A percentile compares a stretch with the other conserved stretches of the same genome.
phyloP scores from a whole-genome alignment of 2,797 vertebrate species.

The Clangula hyemalis region DNA sequence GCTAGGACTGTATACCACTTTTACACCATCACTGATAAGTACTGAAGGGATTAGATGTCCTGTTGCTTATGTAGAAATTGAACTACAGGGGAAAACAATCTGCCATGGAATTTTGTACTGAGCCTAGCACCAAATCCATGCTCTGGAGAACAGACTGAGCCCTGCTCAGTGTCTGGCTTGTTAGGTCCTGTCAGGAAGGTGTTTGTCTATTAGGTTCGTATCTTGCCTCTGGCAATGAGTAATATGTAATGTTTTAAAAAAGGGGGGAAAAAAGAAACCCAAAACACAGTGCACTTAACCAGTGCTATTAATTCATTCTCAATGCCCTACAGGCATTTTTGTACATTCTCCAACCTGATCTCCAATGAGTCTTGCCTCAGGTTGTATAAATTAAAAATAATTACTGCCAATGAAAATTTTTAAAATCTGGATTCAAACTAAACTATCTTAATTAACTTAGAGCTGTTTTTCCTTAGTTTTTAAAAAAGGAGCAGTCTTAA shows the following conservation, averaged over 20 bases:
- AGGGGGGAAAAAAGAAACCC: rapidly evolving
- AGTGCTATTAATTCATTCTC: background rate
- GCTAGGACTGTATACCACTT: background rate
- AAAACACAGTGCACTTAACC: background rate
- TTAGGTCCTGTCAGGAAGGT: background rate
- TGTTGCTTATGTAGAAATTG: background rate
- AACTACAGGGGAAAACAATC: background rate
- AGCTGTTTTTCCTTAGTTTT: background rate
- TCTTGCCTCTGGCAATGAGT: background rate
- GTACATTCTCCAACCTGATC: background rate
- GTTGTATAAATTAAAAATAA: background rate
- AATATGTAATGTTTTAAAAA: background rate
- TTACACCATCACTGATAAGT: rapidly evolving
- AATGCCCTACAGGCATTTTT: background rate
- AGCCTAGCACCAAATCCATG: background rate
- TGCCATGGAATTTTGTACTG: background rate
- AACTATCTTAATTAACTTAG: background rate
- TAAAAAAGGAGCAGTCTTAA: background rate
- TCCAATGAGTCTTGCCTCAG: background rate
- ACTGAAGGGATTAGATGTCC: background rate
- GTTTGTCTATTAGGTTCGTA: background rate
- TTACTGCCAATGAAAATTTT: background rate
- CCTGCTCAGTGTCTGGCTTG: background rate
- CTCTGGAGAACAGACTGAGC: background rate
- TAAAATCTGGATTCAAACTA: background rate